A percentile compares a stretch with the other conserved stretches of the same genome.
phyloP scores from a whole-genome alignment of 2,888 invertebrate species.

The Mantis religiosa region DNA sequence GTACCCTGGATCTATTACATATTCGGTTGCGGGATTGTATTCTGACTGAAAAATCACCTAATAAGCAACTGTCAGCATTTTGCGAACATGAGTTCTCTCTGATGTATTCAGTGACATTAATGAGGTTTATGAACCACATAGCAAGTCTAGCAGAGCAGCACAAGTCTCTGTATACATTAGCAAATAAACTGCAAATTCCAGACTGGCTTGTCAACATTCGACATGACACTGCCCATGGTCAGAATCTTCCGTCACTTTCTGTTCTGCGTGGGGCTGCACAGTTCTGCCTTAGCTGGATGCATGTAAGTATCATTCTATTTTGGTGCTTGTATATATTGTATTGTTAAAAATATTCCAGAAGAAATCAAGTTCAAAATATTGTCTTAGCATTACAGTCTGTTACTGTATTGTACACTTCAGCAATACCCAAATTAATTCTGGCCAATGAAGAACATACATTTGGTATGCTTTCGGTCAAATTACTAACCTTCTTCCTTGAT shows the following conservation, averaged over 20 bases:
- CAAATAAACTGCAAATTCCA: constrained; percentile 64
- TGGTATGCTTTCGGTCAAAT: no score
- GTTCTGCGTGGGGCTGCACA: constrained; percentile 59
- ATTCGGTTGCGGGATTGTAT: constrained; percentile 19
- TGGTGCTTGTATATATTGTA: no score
- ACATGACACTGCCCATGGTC: constrained; percentile 72
- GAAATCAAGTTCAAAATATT: no score
- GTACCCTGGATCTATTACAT: constrained; percentile 25
- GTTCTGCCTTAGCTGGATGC: constrained; percentile 65
- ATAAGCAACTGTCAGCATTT: constrained; percentile 5
- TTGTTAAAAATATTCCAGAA: no score
- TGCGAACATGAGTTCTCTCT: constrained; percentile 20
- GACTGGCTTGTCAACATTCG: constrained; percentile 75
- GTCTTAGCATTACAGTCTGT: no score
- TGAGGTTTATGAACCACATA: constrained; percentile 61
- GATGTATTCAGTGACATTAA: constrained; percentile 22
- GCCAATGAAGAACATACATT: no score
- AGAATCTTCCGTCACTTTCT: constrained; percentile 60
- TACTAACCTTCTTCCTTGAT: no score
- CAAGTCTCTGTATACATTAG: constrained; percentile 54
- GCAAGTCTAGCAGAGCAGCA: constrained; percentile 51
- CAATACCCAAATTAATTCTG: no score
- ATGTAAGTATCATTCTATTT: constrained; percentile 40
- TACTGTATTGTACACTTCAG: no score
- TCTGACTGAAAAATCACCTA: constrained; percentile 6